Conservation (phyloP, 2,888 invertebrate genomes). For the Clusia tigrina region DNA sequence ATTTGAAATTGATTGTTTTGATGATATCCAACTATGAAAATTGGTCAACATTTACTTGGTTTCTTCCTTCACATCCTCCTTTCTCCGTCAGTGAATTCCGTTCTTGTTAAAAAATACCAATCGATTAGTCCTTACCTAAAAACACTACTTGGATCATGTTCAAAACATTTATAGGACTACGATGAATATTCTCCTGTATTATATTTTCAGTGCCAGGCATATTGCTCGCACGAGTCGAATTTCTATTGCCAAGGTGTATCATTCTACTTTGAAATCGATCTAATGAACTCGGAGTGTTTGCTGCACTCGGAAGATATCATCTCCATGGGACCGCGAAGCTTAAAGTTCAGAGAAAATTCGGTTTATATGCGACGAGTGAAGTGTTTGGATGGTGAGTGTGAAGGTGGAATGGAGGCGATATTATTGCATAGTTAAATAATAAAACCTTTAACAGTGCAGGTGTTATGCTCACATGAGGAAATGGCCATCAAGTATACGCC, state of each 20-base stretch:
- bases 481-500: constrained; percentile 75
- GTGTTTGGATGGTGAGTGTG: constrained; percentile 80
- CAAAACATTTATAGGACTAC: no score
- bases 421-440: background rate
- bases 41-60: no score
- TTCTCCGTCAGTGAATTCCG: no score
- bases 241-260: constrained; percentile 81
- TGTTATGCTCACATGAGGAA: constrained; percentile 76
- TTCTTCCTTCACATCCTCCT: no score
- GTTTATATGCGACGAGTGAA: constrained; percentile 82
- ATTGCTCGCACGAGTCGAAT: constrained; percentile 71
- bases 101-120: no score
- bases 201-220: constrained; percentile 67
- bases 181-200: constrained; percentile 14
- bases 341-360: constrained; percentile 69
- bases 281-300: constrained; percentile 67
- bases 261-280: constrained; percentile 52
- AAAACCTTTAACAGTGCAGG: constrained; percentile 70
- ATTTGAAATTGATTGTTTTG: no score
- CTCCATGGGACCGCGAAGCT: constrained; percentile 77
- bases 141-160: no score
- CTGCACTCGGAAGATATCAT: constrained; percentile 84
- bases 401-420: background rate
- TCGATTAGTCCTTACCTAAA: no score
- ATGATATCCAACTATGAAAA: no score